Conservation (phyloP, 1,140 invertebrate species). For the Drosophila virilis region DNA sequence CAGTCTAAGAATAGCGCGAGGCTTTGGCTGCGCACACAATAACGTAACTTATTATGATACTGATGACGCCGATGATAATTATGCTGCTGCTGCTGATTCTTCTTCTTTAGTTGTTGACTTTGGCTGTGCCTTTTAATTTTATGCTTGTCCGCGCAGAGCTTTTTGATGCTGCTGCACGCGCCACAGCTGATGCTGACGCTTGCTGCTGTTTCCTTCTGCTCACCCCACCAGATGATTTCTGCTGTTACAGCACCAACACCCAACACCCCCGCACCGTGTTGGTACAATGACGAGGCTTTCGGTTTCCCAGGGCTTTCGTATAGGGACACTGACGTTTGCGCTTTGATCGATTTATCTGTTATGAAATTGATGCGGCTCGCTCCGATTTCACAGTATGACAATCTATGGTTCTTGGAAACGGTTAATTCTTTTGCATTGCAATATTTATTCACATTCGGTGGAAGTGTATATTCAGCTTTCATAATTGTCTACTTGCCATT, state of each 20-base stretch:
- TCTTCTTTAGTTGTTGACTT: conserved; percentile 38
- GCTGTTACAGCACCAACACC: conserved; percentile 47
- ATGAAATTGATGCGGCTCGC: conserved; percentile 66
- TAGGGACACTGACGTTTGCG: conserved; percentile 43
- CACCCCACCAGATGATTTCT: conserved; percentile 57
- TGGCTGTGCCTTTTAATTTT: conserved; percentile 55
- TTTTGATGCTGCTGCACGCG: conserved; percentile 39
- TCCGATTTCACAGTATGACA: conserved; percentile 52
- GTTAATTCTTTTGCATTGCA: conserved; percentile 15
- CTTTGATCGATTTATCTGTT: conserved; percentile 75
- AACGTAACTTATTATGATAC: conserved; percentile 52
- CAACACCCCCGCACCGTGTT: conserved; percentile 27
- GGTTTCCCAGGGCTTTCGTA: conserved; percentile 47
- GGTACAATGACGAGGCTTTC: conserved; percentile 48
- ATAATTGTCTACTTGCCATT: conserved; percentile 67
- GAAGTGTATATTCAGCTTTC: conserved; percentile 45
- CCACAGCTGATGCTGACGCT: conserved; percentile 55
- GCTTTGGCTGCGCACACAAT: conserved; percentile 58
- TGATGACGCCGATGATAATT: conserved; percentile 20
- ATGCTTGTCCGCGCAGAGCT: conserved; percentile 47
- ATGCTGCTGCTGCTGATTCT: conserved; percentile 22
- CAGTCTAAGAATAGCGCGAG: conserved; percentile 78
- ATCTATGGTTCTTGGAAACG: conserved; percentile 3
- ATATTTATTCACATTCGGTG: conserved; percentile 32
- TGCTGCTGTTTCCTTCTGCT: conserved; percentile 42